phyloP scores from a whole-genome alignment of 2,113 vertebrate genomes.

The Anas platyrhynchos region DNA sequence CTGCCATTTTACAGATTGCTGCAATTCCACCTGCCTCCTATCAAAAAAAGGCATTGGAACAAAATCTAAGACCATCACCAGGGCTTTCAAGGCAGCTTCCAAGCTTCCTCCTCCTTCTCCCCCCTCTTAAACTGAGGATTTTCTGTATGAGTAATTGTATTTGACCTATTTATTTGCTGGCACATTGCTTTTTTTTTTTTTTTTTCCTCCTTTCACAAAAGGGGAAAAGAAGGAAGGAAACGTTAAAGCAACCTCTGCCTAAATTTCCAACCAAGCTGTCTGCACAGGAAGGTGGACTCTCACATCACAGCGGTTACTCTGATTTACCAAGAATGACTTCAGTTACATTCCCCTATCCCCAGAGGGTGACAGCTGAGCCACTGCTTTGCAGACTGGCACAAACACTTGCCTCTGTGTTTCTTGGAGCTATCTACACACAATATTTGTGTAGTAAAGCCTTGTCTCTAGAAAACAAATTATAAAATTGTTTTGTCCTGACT shows the following conservation, averaged over 20 bases:
- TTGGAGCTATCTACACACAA: background rate
- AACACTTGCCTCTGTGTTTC: background rate
- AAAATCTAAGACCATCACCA: slow-evolving; percentile 36
- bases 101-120: slow-evolving; percentile 5
- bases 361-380: slow-evolving; percentile 31
- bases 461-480: background rate
- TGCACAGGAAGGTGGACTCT: slow-evolving; percentile 2
- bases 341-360: background rate
- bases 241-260: slow-evolving; percentile 4
- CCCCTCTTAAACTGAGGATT: slow-evolving; percentile 13
- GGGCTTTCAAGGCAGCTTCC: slow-evolving; percentile 17
- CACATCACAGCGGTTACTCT: background rate
- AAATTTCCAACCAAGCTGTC: slow-evolving; percentile 17
- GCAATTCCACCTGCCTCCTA: slow-evolving; percentile 29
- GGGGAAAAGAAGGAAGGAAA: slow-evolving; percentile 25
- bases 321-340: slow-evolving; percentile 27
- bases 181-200: background rate
- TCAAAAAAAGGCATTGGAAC: background rate
- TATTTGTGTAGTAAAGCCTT: background rate
- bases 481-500: background rate
- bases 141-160: slow-evolving; percentile 60
- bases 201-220: background rate
- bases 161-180: slow-evolving; percentile 67
- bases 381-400: slow-evolving; percentile 7
- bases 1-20: slow-evolving; percentile 29